phyloP scores from a whole-genome alignment of 2,888 invertebrate species.

The Lymantria dispar region DNA sequence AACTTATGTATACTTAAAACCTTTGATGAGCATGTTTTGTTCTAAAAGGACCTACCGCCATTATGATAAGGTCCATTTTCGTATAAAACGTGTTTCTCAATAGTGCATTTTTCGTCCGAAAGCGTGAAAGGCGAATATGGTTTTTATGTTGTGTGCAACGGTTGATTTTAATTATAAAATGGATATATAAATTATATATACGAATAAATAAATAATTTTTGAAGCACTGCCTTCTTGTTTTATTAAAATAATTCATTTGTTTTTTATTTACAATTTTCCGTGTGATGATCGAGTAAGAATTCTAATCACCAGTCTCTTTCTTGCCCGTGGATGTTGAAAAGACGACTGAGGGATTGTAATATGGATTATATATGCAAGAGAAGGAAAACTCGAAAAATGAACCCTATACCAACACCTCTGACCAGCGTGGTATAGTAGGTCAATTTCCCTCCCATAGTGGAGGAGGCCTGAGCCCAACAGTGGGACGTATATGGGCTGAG shows the following conservation, averaged over 20 bases:
- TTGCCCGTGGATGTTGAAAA: no score
- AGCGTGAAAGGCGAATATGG: conserved; percentile 37
- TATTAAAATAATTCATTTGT: no score
- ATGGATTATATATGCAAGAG: no score
- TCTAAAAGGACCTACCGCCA: conserved; percentile 46
- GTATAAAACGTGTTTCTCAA: conserved; percentile 38
- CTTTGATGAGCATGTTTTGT: conserved; percentile 31
- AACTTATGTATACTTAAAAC: conserved; percentile 35
- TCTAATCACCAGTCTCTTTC: no score
- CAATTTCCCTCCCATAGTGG: no score
- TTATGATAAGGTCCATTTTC: conserved; percentile 35
- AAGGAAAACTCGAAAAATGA: no score
- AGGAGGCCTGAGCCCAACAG: no score
- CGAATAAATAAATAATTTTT: conserved; percentile 81
- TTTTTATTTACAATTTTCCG: neutral
- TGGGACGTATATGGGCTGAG: no score
- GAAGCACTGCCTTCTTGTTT: conserved; percentile 71
- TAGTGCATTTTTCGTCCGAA: conserved; percentile 38
- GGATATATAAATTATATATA: conserved; percentile 82
- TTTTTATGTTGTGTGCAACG: conserved; percentile 74
- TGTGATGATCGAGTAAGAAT: neutral
- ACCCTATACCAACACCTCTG: no score
- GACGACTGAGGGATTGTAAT: no score
- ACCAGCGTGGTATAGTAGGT: no score
- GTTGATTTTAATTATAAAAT: conserved; percentile 78